Percentiles rank a stretch among this genome's conserved stretches.
phyloP scores from a whole-genome alignment of 2,888 invertebrate species.

The Chaetoderma sp. region DNA sequence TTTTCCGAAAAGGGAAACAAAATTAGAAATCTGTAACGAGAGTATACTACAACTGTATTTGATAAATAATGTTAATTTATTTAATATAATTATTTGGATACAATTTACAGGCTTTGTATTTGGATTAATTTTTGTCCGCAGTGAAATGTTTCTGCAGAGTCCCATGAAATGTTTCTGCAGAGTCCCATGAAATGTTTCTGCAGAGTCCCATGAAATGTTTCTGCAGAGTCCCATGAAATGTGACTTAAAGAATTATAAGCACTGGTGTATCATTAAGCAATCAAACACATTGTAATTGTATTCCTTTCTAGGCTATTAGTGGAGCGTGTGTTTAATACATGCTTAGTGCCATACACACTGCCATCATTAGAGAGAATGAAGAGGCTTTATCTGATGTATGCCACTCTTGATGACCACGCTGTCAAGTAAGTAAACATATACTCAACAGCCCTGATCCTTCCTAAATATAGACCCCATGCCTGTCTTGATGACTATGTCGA shows the following conservation, averaged over 20 bases:
- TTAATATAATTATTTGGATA: too few relatives aligned
- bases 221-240: not conserved
- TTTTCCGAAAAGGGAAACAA: too few relatives aligned
- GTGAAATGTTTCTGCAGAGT: not conserved
- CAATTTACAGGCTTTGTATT: not conserved
- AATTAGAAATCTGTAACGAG: too few relatives aligned
- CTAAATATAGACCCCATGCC: too few relatives aligned
- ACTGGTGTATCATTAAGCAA: too few relatives aligned
- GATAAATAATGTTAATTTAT: too few relatives aligned
- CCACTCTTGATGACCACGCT: conserved; percentile 94
- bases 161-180: not conserved
- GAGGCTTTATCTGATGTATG: conserved; percentile 88
- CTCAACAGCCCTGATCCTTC: not conserved
- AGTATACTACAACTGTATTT: too few relatives aligned
- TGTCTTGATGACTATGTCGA: too few relatives aligned
- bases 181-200: not conserved
- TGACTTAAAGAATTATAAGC: too few relatives aligned
- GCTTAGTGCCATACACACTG: conserved; percentile 92
- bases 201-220: too few relatives aligned
- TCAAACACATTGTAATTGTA: too few relatives aligned
- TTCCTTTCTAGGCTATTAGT: conserved; percentile 77
- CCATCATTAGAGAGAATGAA: conserved; percentile 91
- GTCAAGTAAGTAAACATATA: conserved; percentile 78
- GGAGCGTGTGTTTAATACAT: conserved; percentile 92
- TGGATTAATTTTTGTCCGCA: not conserved